Evolutionary conservation across 2,797 vertebrate species (phyloP).

Genomic region (Periophthalmus magnuspinnatus): DNA sequence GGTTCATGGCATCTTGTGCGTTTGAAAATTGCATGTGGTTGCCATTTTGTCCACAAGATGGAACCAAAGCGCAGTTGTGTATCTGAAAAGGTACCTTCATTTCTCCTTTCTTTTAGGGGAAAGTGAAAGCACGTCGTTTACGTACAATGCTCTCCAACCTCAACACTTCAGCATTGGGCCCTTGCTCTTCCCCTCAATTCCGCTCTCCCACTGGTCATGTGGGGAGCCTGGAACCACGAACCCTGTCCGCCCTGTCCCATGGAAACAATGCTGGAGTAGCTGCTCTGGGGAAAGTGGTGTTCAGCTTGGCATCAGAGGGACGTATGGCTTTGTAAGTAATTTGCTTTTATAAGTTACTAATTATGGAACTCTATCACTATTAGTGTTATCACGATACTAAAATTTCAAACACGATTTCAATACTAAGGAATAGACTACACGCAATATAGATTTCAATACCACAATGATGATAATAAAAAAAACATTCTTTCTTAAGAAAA

Average conservation of each 20-base stretch:
- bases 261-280: constrained; percentile 80
- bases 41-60: constrained; percentile 46
- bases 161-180: constrained; percentile 79
- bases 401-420: no score
- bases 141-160: constrained; percentile 86
- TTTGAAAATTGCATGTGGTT: not conserved
- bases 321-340: constrained; percentile 90
- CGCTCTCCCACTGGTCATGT: constrained; percentile 78
- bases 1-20: not conserved
- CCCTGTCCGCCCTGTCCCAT: constrained; percentile 73
- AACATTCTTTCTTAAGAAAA: no score
- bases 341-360: not conserved
- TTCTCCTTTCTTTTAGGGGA: constrained; percentile 75
- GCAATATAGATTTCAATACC: no score
- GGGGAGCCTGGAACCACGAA: constrained; percentile 76
- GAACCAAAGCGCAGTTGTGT: constrained; percentile 37
- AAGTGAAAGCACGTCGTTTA: constrained; percentile 84
- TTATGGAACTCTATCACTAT: no score
- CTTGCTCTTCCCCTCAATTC: constrained; percentile 82
- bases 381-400: no score
- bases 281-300: constrained; percentile 88
- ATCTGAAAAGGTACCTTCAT: not conserved
- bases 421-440: no score
- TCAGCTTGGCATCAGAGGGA: constrained; percentile 86
- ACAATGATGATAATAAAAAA: no score